phyloP scores from a whole-genome alignment of 2,113 vertebrate genomes.

The Sturnus vulgaris region DNA sequence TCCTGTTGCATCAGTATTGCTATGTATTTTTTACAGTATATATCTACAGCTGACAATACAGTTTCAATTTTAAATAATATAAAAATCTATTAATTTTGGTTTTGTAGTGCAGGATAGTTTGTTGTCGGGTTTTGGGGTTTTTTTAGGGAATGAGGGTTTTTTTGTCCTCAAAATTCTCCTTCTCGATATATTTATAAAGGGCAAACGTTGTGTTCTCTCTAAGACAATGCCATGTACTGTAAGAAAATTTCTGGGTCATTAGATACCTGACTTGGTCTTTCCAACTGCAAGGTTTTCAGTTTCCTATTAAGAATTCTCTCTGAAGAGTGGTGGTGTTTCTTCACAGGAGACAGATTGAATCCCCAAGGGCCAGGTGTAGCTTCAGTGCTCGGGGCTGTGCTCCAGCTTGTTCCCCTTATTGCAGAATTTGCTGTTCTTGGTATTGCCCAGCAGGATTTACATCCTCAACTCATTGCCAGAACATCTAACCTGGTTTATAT shows the following conservation, averaged over 20 bases:
- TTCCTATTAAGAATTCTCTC: neutral
- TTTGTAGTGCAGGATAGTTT: neutral
- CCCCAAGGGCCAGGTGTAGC: neutral
- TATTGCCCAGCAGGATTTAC: neutral
- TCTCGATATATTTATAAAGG: neutral
- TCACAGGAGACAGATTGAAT: neutral
- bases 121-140: too few species aligned
- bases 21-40: neutral
- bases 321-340: neutral
- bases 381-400: neutral
- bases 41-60: neutral
- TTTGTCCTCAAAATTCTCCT: neutral
- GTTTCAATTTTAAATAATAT: neutral
- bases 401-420: neutral
- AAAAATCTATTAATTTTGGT: neutral
- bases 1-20: neutral
- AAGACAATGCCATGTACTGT: neutral
- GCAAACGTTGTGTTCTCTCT: neutral
- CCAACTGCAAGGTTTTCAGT: neutral
- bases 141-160: fast-evolving
- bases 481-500: neutral
- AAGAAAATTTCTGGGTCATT: neutral
- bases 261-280: neutral
- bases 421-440: neutral
- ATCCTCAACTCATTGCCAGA: neutral